These are phyloP conservation scores for Phyllotreta cruciferae DNA, from an alignment of 2,888 invertebrate species.

Conservation along the genomic window DNA sequence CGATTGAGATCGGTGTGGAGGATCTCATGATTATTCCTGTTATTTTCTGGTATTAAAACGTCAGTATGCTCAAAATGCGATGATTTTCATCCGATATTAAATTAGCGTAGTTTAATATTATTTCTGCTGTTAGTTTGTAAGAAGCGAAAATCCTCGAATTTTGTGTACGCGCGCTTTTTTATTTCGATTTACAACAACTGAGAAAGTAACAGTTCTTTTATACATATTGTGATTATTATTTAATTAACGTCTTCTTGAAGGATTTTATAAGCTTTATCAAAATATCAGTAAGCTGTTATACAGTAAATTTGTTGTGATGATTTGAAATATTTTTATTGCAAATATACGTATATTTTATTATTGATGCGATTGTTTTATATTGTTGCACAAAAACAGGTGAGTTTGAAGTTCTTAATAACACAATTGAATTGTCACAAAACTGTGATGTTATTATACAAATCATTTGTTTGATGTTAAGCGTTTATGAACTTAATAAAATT, in stretches of 20 bases:
- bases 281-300: conserved; percentile 8
- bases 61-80: conserved; percentile 8
- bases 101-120: too few relatives aligned
- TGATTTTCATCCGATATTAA: conserved; percentile 4
- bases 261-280: not conserved
- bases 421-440: too few relatives aligned
- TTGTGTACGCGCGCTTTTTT: not conserved
- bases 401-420: too few relatives aligned
- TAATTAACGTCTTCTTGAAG: not conserved
- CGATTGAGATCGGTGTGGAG: not conserved
- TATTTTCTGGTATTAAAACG: conserved; percentile 12
- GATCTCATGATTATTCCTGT: conserved; percentile 8
- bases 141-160: conserved; percentile 10
- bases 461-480: too few relatives aligned
- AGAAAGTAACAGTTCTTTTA: conserved; percentile 4
- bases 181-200: conserved; percentile 6
- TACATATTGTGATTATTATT: conserved; percentile 13
- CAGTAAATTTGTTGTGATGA: conserved; percentile 14
- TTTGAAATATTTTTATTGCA: conserved; percentile 12
- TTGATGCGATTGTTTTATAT: conserved; percentile 8
- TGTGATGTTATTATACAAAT: too few relatives aligned
- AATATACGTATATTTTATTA: conserved; percentile 15
- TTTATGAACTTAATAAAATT: too few relatives aligned
- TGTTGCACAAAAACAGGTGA: conserved; percentile 1
- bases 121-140: not conserved